Base-by-base conservation (phyloP, 2,113 vertebrate species). In the Cervus canadensis region DNA sequence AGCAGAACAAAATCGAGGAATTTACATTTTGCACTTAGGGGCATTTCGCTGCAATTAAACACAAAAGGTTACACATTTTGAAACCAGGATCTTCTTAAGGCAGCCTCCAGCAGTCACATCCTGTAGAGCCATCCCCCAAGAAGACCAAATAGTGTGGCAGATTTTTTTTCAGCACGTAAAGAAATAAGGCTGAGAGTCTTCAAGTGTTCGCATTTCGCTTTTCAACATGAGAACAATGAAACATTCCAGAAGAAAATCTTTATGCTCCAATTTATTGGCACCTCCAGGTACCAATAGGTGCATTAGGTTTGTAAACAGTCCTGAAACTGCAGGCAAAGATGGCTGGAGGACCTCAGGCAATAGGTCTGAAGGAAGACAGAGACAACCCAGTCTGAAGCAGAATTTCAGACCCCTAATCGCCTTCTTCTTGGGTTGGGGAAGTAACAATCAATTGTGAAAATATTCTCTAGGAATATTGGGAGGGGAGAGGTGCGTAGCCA, bases 321-420 rank as follows among this genome's bases (percentile, higher is more conserved):
- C 28, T 43, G 25, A 28, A 83, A 17, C 40, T 40, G 5, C 0
- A 64, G 48, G 56, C 52, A 78, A 50, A 28, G 19, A 11, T 11
- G 11, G 19, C 25, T 54, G 5, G 10, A 23, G 23, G 85, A 56
- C 60, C 40, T 81, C 57, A 19, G 59, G 36, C 2, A 0, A 2
- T 9, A 17, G 26, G 14, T 71, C 57, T 9, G 25, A 54, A 30
- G 56, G 36, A 48, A 26, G 25, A 78, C 6, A 59, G 36, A 67
- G n/a, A 36, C 0, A 3, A 30, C 23, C 1, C 28, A 48, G 33
- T 43, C 28, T 6, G 12, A n/a, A 48, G 36, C 25, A 62, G 76
- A 1, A 0, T 43, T 13, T 23, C 4, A 62, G 71, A 48, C n/a
- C 16, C 59, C 60, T 40, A 0, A 10, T 12, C 12, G 9, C 79